Evolutionary conservation across 2,888 invertebrate genomes (phyloP), one percentile per base, ranked within the genome.

Genomic region (Agrotis segetum): DNA sequence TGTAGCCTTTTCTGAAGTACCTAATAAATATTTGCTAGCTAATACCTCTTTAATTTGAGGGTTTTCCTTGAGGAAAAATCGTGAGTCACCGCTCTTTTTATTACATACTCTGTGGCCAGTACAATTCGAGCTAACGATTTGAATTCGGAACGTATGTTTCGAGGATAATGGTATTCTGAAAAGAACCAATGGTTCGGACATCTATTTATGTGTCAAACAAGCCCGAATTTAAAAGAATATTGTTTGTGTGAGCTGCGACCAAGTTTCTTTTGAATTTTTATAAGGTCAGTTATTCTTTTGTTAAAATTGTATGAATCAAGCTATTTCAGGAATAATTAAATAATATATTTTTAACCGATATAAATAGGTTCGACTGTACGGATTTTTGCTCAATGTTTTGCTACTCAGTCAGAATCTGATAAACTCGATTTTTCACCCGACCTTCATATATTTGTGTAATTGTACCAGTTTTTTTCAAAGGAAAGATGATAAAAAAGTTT

Each of bases 101-200:
- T 59, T 56, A 17, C 24, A 46, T 21, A 3, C 24, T 75, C 74
- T 80, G 13, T 75, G 85, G 88, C 76, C 79, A 74, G 56, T 55
- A 71, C 63, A 73, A 78, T 79, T 79, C 77, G 78, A 77, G 78
- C 56, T 81, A 74, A 80, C 82, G 81, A 84, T 85, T 89, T 85
- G 83, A 88, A 84, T 85, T 79, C 78, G 75, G 82, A 82, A 52
- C 82, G 84, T 82, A 77, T 82, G 85, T 82, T 81, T 80, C 67
- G 78, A 58, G 74, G 73, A 73, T 79, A 88, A 85, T 85, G 74
- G 76, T 70, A 85, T 86, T 82, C 75, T 19, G 55, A 77, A 77
- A 77, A 64, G 70, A 79, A 76, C 65, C 75, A 74, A 61, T 59
- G 73, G 64, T 73, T 74, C 53, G 74, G 67, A 80, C 58, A 81